phyloP scores from a whole-genome alignment of 2,113 vertebrate species.

The Shinisaurus crocodilurus region DNA sequence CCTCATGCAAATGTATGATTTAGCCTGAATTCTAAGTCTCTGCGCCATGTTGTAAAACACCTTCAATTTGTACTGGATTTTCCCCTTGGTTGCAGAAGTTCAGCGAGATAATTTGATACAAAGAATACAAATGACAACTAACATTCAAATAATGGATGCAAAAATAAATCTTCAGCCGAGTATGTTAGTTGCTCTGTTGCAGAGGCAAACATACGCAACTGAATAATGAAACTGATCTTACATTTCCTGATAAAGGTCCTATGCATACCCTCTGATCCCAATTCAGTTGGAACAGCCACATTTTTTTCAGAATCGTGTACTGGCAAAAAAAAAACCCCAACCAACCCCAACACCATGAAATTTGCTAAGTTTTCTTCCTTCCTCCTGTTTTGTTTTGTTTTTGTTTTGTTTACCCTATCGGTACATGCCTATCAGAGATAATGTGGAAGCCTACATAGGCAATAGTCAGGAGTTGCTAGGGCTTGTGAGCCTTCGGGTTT shows the following conservation, averaged over 20 bases:
- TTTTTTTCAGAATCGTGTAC: neutral
- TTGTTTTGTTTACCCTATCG: neutral
- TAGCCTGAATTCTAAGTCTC: slow-evolving; percentile 10
- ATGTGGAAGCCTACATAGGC: neutral
- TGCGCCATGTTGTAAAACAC: slow-evolving; percentile 15
- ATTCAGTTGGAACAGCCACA: neutral
- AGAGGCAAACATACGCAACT: neutral
- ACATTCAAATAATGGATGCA: neutral
- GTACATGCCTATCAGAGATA: neutral
- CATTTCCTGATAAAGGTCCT: neutral
- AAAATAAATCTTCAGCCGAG: neutral
- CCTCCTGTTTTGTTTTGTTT: neutral
- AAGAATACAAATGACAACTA: slow-evolving; percentile 27
- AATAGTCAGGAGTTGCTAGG: neutral
- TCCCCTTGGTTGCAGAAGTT: slow-evolving; percentile 1
- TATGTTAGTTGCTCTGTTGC: neutral
- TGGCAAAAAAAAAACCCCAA: neutral
- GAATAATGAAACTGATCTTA: neutral
- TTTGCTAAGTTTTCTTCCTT: neutral
- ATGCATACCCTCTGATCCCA: neutral
- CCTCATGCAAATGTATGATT: neutral
- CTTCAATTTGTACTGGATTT: slow-evolving; percentile 18
- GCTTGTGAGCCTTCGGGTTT: neutral
- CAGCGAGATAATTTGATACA: neutral
- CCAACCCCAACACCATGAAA: neutral